Conservation (phyloP, 92 coral and sea anemone species). For the Epizoanthus illoricatus region DNA sequence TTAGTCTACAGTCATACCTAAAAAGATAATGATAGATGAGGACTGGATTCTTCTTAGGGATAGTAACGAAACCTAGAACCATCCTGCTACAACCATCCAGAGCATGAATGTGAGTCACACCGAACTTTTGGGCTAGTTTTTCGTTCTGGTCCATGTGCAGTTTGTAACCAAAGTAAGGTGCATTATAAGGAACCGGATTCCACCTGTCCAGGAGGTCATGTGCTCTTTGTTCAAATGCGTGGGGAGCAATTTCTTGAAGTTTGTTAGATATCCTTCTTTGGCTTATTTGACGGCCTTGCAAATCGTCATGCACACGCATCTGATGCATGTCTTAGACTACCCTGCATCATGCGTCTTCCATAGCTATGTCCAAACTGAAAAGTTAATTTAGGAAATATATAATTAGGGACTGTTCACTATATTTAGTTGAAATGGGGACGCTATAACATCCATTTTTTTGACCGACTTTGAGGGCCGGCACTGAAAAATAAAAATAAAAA, state of each 20-base stretch:
- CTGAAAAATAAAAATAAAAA: too few species aligned
- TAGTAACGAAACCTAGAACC: constrained; percentile 39
- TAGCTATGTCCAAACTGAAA: constrained; percentile 44
- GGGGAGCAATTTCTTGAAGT: constrained; percentile 18
- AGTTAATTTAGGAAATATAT: too few species aligned
- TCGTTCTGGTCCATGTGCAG: constrained; percentile 4
- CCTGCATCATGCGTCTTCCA: constrained; percentile 45
- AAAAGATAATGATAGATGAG: constrained; percentile 43
- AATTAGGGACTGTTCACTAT: too few species aligned
- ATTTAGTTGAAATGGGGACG: too few species aligned
- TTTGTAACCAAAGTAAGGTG: constrained; percentile 9
- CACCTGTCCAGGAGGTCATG: constrained; percentile 37
- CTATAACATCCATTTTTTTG: too few species aligned
- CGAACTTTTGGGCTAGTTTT: background rate
- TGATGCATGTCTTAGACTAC: constrained; percentile 33
- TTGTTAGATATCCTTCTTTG: constrained; percentile 32
- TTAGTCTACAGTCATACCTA: background rate
- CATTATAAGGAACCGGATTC: constrained; percentile 11
- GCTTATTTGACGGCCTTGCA: background rate
- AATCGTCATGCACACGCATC: background rate
- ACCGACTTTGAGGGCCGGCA: too few species aligned
- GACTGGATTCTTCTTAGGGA: constrained; percentile 43
- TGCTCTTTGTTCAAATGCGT: constrained; percentile 33
- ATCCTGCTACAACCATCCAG: constrained; percentile 27
- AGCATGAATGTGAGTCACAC: background rate